Evolutionary conservation across 2,888 invertebrate species (phyloP), one percentile per base, ranked within the genome.

Genomic region (Noctuana brunneofusca): DNA sequence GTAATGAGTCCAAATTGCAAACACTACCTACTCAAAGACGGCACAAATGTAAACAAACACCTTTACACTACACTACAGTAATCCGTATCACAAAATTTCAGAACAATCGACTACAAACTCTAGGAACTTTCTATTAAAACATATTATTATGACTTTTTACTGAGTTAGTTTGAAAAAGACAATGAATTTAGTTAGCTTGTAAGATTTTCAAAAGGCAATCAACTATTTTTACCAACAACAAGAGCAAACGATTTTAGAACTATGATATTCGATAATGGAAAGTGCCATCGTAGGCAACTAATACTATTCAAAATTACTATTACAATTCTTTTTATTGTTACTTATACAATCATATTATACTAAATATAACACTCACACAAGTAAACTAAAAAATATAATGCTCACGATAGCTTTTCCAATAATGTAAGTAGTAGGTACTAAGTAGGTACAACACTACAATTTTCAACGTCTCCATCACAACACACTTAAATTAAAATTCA

Each of bases 321-420:
- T n/a, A 14, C 18, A 52, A 32, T 27, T 48, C 12, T 12, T 11
- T 27, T 30, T 43, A 27, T 49, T 6, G 6, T 6, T 35, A 54
- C 22, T n/a, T 41, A 41, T 16, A 55, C 24, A 41, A 54, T 32
- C n/a, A n/a, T n/a, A 24, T 24, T 24, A 35, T 16, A 58, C 58
- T 52, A 43, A 43, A 43, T 16, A 56, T 56, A 8, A 63, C 35
- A 57, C 52, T 57, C 48, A 27, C 43, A 56, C 9, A 41, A 55
- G 12, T 55, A 16, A 41, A 43, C 43, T 63, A 63, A 43, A 49
- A 55, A 8, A 62, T 55, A 60, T 24, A 32, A 59, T 52, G 63
- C 50, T 63, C 63, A 63, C 63, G 63, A 63, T 57, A 52, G 63
- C 63, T 56, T 56, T 63, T 63, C 57, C 56, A 63, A 57, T 57